Percentiles rank a stretch among this genome's conserved stretches.
Evolutionary conservation across 1,140 invertebrate genomes (phyloP).

Genomic region (Drosophila obscura): DNA sequence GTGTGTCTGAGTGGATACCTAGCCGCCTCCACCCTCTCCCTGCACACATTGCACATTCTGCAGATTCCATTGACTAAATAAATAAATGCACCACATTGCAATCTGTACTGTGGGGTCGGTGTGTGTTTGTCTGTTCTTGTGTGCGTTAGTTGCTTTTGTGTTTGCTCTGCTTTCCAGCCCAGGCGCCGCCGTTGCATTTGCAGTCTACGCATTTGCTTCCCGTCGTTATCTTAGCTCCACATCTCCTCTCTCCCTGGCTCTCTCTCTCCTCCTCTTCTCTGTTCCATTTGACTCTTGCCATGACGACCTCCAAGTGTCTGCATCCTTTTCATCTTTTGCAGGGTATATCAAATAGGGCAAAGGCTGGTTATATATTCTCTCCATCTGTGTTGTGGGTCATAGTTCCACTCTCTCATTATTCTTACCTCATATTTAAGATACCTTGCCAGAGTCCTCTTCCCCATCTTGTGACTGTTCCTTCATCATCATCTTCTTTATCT

Average conservation of each 20-base stretch:
- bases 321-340: slow-evolving; percentile 15
- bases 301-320: slow-evolving; percentile 66
- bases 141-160: slow-evolving; percentile 31
- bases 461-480: slow-evolving; percentile 1
- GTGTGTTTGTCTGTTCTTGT: slow-evolving; percentile 22
- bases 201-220: slow-evolving; percentile 54
- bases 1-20: slow-evolving; percentile 58
- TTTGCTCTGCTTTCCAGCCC: slow-evolving; percentile 51
- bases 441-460: slow-evolving; percentile 6
- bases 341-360: too few species aligned
- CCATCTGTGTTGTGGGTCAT: neutral
- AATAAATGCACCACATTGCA: slow-evolving; percentile 67
- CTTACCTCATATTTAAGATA: too few species aligned
- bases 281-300: slow-evolving; percentile 31
- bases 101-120: slow-evolving; percentile 56
- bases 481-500: slow-evolving; percentile 32
- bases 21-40: neutral
- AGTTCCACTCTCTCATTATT: slow-evolving; percentile 1
- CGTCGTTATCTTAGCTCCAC: too few species aligned
- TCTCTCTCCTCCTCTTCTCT: too few species aligned
- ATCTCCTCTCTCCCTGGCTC: too few species aligned
- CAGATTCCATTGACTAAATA: slow-evolving; percentile 74
- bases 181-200: slow-evolving; percentile 59
- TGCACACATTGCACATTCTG: slow-evolving; percentile 46
- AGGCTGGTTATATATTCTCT: neutral